Percentiles rank a stretch among this genome's conserved stretches.
These are phyloP conservation scores for Tortrix viridana DNA, from an alignment of 2,888 invertebrate species.

Conservation along the genomic window DNA sequence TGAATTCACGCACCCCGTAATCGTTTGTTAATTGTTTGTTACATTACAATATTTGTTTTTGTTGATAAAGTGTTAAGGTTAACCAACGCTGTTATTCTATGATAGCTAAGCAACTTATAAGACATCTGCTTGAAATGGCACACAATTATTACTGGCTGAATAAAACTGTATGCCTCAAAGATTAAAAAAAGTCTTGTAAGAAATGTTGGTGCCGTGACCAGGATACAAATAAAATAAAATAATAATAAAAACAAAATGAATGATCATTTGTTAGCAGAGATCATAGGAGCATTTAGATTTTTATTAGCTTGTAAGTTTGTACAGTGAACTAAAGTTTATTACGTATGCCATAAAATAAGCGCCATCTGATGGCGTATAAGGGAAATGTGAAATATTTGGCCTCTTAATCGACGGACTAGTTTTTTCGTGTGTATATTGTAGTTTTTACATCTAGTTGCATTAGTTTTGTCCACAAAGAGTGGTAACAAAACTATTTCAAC, in stretches of 20 bases:
- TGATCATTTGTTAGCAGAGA: background rate
- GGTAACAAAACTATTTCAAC: too few relatives aligned
- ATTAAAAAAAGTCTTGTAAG: background rate
- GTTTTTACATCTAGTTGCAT: slow-evolving; percentile 20
- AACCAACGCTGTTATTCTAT: slow-evolving; percentile 51
- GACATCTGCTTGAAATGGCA: background rate
- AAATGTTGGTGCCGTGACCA: slow-evolving; percentile 11
- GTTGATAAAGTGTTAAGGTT: slow-evolving; percentile 50
- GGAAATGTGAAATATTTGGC: slow-evolving; percentile 30
- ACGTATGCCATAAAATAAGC: slow-evolving; percentile 8
- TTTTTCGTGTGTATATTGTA: slow-evolving; percentile 33
- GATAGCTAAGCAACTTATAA: slow-evolving; percentile 45
- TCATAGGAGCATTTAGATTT: slow-evolving; percentile 28
- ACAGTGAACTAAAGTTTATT: slow-evolving; percentile 25
- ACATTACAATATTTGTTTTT: slow-evolving; percentile 21
- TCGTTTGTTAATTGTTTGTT: slow-evolving; percentile 46
- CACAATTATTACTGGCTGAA: background rate
- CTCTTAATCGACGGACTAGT: slow-evolving; percentile 31
- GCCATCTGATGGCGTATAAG: slow-evolving; percentile 26
- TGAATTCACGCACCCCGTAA: slow-evolving; percentile 38
- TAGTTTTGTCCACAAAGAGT: background rate
- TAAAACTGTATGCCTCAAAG: too few relatives aligned
- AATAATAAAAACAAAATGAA: background rate
- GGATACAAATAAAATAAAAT: background rate
- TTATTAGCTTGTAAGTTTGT: slow-evolving; percentile 32